Evolutionary conservation across 2,113 vertebrate genomes (phyloP).

Genomic region (Machaerirhynchus nigripectus): DNA sequence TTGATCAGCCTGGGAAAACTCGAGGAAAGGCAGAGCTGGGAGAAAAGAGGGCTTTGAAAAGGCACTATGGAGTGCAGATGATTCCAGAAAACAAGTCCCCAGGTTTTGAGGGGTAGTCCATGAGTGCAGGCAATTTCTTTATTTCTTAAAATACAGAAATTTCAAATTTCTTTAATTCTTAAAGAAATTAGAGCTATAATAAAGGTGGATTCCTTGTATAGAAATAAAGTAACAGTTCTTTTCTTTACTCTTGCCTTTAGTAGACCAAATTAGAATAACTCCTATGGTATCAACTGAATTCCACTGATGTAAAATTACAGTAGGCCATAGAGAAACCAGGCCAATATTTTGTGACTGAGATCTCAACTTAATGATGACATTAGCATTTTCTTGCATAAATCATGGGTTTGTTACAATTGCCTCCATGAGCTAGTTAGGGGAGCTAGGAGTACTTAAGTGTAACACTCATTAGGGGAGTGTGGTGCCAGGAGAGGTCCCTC

Average conservation of each 20-base stretch:
- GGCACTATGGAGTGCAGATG: accelerated
- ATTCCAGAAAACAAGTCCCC: background rate
- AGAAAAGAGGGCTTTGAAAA: background rate
- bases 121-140: background rate
- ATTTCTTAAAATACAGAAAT: too few species aligned
- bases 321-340: background rate
- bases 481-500: background rate
- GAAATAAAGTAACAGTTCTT: background rate
- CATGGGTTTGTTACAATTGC: background rate
- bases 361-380: background rate
- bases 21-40: background rate
- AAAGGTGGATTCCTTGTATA: background rate
- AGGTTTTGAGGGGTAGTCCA: background rate
- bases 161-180: too few species aligned
- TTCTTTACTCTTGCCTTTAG: background rate
- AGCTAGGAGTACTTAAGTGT: background rate
- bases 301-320: background rate
- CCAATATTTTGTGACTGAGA: background rate
- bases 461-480: background rate
- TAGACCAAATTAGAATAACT: background rate
- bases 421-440: background rate
- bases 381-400: background rate
- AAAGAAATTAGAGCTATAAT: background rate
- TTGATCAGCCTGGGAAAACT: background rate
- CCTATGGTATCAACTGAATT: background rate